Percentiles rank a stretch among this genome's conserved stretches.
phyloP scores from a whole-genome alignment of 2,888 invertebrate species.

The Euplexia lucipara region DNA sequence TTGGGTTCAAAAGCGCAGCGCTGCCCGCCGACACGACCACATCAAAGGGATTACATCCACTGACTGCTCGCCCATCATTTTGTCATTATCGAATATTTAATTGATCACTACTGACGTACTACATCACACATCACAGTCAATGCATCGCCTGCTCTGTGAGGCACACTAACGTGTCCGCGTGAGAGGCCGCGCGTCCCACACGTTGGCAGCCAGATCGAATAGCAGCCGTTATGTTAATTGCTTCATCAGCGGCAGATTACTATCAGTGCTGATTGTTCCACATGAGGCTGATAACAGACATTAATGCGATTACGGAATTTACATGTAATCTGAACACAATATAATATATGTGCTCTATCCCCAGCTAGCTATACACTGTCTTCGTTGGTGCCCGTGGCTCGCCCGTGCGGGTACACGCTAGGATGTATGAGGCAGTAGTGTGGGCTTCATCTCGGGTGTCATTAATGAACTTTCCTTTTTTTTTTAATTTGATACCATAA shows the following conservation, averaged over 20 bases:
- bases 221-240: background rate
- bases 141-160: background rate
- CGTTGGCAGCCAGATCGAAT: too few species aligned
- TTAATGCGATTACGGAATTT: background rate
- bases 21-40: background rate
- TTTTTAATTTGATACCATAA: too few species aligned
- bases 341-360: too few species aligned
- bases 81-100: constrained; percentile 14
- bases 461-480: too few species aligned
- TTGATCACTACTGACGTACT: background rate
- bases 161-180: too few species aligned
- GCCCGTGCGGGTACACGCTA: too few species aligned
- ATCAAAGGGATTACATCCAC: constrained; percentile 5
- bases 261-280: background rate
- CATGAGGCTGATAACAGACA: background rate
- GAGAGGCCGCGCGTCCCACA: too few species aligned
- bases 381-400: too few species aligned
- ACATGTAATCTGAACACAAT: background rate
- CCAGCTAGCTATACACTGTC: too few species aligned
- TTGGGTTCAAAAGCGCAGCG: background rate
- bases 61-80: background rate
- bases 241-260: background rate
- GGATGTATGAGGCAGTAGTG: too few species aligned
- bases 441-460: too few species aligned
- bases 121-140: background rate